These are phyloP conservation scores for Raillietiella orientalis DNA, from an alignment of 2,888 invertebrate genomes.

Conservation along the genomic window DNA sequence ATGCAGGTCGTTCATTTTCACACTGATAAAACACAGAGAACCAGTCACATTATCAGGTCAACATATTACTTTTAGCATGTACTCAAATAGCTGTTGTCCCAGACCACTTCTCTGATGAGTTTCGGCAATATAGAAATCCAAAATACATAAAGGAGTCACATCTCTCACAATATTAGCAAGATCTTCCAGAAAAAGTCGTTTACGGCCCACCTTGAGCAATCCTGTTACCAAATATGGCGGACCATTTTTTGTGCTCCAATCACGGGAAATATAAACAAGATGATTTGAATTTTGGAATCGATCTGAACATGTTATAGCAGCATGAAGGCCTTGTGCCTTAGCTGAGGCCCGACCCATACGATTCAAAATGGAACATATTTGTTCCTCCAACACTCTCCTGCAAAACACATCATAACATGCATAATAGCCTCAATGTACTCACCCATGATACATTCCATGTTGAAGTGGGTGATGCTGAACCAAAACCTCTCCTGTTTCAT, in stretches of 20 bases:
- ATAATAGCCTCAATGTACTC: no score
- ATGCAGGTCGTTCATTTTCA: constrained; percentile 26
- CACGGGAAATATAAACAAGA: not conserved
- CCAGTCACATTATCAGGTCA: not conserved
- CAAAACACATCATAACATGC: no score
- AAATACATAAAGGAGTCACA: constrained; percentile 46
- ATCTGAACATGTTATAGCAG: not conserved
- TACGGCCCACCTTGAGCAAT: constrained; percentile 57
- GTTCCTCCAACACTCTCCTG: not conserved
- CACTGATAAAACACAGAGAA: constrained; percentile 2
- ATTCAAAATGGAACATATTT: not conserved
- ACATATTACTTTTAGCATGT: constrained; percentile 39
- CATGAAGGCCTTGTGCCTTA: not conserved
- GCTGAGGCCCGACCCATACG: not conserved
- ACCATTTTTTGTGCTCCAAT: no score
- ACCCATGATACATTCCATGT: no score
- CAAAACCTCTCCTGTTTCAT: no score
- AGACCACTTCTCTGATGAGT: constrained; percentile 16
- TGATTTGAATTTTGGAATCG: not conserved
- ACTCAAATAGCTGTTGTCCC: constrained; percentile 33
- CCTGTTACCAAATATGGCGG: constrained; percentile 38
- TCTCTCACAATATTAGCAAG: constrained; percentile 32
- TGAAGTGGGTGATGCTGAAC: no score
- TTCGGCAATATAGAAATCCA: constrained; percentile 59
- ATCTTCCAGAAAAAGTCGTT: constrained; percentile 48